Percentiles rank a stretch among this genome's conserved stretches.
Conservation (phyloP, 2,113 vertebrate species). For the Anarrhichthys ocellatus region DNA sequence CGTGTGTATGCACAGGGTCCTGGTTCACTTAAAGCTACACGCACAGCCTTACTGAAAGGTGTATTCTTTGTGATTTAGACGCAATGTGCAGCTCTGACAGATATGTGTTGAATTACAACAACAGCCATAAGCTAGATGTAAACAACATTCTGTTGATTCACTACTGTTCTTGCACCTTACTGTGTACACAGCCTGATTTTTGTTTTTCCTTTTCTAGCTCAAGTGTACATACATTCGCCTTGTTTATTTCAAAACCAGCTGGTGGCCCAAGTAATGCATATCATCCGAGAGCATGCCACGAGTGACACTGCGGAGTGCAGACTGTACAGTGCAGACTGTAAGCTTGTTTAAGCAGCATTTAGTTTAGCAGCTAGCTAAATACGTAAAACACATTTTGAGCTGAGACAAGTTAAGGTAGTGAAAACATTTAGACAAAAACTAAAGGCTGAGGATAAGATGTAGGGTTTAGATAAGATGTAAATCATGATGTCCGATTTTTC, state of each 20-base stretch:
- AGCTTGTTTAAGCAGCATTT: conserved; percentile 28
- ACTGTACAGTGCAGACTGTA: conserved; percentile 4
- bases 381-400: conserved; percentile 4
- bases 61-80: conserved; percentile 68
- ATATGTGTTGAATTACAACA: conserved; percentile 68
- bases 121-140: conserved; percentile 66
- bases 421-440: not conserved
- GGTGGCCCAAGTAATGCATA: conserved; percentile 51
- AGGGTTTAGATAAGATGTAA: not conserved
- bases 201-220: not conserved
- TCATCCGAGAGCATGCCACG: conserved; percentile 8
- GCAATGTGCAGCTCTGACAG: conserved; percentile 54
- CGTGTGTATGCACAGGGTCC: conserved; percentile 31
- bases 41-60: conserved; percentile 55
- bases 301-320: conserved; percentile 13
- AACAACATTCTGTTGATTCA: conserved; percentile 59
- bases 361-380: not conserved
- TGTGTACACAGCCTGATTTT: conserved; percentile 17
- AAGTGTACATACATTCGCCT: conserved; percentile 46
- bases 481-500: not conserved
- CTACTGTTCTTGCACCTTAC: conserved; percentile 8
- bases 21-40: conserved; percentile 64
- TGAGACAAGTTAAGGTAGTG: not conserved
- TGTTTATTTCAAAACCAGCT: conserved; percentile 48
- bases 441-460: not conserved